Conservation (phyloP, 2,888 invertebrate genomes). For the Tachina lurida region DNA sequence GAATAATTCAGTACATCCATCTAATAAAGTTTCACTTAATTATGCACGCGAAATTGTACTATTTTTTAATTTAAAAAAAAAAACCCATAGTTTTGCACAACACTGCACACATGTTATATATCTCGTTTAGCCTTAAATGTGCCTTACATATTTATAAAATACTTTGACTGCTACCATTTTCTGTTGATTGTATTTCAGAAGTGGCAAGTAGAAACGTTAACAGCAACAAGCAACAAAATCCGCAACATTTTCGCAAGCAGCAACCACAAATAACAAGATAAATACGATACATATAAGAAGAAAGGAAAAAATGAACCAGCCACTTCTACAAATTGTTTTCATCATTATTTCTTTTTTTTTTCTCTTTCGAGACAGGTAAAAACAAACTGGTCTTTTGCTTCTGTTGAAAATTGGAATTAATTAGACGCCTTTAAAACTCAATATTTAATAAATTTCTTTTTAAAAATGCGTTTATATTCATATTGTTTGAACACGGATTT, state of each 20-base stretch:
- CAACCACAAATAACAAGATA: slow-evolving; percentile 26
- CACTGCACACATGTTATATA: background rate
- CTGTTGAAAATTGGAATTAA: slow-evolving; percentile 73
- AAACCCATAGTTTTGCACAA: background rate
- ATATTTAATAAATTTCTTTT: slow-evolving; percentile 65
- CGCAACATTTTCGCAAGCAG: slow-evolving; percentile 8
- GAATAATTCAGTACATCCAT: background rate
- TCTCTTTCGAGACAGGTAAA: background rate
- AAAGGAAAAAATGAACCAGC: slow-evolving; percentile 9
- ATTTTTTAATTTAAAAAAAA: no score
- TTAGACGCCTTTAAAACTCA: slow-evolving; percentile 74
- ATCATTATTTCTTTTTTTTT: slow-evolving; percentile 18
- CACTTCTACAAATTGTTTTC: slow-evolving; percentile 6
- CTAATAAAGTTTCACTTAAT: no score
- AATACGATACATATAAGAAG: background rate
- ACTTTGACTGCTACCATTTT: slow-evolving; percentile 56
- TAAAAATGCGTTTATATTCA: slow-evolving; percentile 36
- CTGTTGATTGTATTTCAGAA: slow-evolving; percentile 54
- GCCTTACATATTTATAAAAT: slow-evolving; percentile 24
- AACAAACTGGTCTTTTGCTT: slow-evolving; percentile 57
- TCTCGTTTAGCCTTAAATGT: background rate
- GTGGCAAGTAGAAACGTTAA: slow-evolving; percentile 27
- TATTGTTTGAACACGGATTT: slow-evolving; percentile 39
- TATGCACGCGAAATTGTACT: no score
- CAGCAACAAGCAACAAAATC: slow-evolving; percentile 45